Conservation (phyloP, 1,140 invertebrate genomes). For the Apis dorsata region DNA sequence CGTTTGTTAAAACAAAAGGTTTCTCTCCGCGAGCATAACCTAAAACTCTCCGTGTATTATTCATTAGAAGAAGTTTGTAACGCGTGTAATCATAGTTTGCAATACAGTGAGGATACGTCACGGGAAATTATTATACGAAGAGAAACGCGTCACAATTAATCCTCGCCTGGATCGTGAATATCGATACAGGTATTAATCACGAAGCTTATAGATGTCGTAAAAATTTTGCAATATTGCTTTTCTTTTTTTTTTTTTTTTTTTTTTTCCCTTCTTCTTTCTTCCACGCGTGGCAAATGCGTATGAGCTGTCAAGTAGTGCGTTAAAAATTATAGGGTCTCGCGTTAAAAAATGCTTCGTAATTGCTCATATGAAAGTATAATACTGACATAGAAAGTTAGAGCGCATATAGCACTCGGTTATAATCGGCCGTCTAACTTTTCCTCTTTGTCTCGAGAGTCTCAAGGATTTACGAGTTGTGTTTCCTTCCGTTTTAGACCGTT, state of each 20-base stretch:
- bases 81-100: constrained; percentile 5
- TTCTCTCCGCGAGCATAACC: background rate
- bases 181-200: constrained; percentile 1
- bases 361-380: constrained; percentile 46
- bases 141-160: constrained; percentile 17
- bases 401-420: background rate
- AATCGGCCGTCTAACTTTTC: constrained; percentile 26
- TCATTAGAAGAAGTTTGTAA: background rate
- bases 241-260: background rate
- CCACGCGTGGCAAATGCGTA: background rate
- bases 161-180: background rate
- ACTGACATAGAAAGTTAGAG: constrained; percentile 39
- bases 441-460: constrained; percentile 1
- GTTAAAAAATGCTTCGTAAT: background rate
- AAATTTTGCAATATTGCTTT: background rate
- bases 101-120: background rate
- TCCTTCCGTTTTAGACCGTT: background rate
- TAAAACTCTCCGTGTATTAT: constrained; percentile 12
- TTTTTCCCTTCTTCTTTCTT: background rate
- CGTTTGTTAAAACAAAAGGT: constrained; percentile 19
- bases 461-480: background rate
- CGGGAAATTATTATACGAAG: background rate
- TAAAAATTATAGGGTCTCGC: constrained; percentile 17
- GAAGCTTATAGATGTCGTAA: background rate
- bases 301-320: constrained; percentile 2